These are phyloP conservation scores for Pegoplata infirma DNA, from an alignment of 2,888 invertebrate species.

Conservation along the genomic window DNA sequence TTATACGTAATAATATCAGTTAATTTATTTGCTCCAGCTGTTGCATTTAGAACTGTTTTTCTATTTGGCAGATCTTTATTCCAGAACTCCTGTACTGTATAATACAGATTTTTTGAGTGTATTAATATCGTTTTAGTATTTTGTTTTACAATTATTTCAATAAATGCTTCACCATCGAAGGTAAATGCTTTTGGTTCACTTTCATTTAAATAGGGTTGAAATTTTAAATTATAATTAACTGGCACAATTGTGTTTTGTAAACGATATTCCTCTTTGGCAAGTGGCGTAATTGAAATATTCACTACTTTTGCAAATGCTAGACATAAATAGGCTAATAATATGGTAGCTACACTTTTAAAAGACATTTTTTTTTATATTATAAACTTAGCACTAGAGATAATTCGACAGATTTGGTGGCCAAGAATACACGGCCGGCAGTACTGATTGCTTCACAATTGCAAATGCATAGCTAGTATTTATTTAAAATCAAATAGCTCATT, in stretches of 20 bases:
- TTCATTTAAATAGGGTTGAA: slow-evolving; percentile 79
- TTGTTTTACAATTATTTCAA: slow-evolving; percentile 78
- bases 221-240: slow-evolving; percentile 79
- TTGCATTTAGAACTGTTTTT: slow-evolving; percentile 66
- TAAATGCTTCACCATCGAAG: slow-evolving; percentile 76
- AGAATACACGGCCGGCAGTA: slow-evolving; percentile 56
- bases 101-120: slow-evolving; percentile 79
- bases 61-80: slow-evolving; percentile 31
- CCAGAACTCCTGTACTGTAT: slow-evolving; percentile 66
- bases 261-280: slow-evolving; percentile 67
- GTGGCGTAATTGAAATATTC: slow-evolving; percentile 33
- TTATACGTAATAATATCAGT: slow-evolving; percentile 78
- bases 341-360: slow-evolving; percentile 17
- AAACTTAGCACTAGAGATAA: not conserved
- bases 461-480: slow-evolving; percentile 32
- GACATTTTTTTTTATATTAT: too few species aligned
- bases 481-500: too few species aligned
- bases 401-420: slow-evolving; percentile 8
- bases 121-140: slow-evolving; percentile 78
- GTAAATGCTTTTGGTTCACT: slow-evolving; percentile 70
- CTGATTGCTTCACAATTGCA: slow-evolving; percentile 53
- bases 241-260: slow-evolving; percentile 78
- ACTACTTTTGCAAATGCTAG: slow-evolving; percentile 56
- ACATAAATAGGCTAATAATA: slow-evolving; percentile 65
- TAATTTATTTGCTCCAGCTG: slow-evolving; percentile 63